A percentile compares a stretch with the other conserved stretches of the same genome.
These are phyloP conservation scores for Cynoglossus semilaevis DNA, from an alignment of 2,113 vertebrate species.

Conservation along the genomic window DNA sequence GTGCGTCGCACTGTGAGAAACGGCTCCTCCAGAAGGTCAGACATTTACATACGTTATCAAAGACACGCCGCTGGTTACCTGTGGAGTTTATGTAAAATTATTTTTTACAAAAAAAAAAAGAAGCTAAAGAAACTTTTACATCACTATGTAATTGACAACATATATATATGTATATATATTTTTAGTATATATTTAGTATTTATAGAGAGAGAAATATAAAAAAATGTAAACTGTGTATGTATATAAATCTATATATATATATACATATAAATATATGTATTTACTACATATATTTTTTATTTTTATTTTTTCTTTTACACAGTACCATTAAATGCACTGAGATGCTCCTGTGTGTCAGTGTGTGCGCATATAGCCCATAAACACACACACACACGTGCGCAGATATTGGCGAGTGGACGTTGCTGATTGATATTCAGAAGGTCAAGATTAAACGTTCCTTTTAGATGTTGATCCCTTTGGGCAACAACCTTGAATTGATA, in stretches of 20 bases:
- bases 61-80: slow-evolving; percentile 35
- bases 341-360: neutral
- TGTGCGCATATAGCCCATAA: neutral
- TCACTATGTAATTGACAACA: no score
- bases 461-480: slow-evolving; percentile 43
- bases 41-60: slow-evolving; percentile 50
- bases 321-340: neutral
- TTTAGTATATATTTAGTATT: no score
- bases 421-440: slow-evolving; percentile 38
- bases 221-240: no score
- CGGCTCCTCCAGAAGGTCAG: slow-evolving; percentile 36
- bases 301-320: neutral
- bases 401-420: neutral
- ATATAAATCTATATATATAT: no score
- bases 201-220: no score
- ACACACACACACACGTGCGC: neutral
- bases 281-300: no score
- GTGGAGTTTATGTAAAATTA: slow-evolving; percentile 23
- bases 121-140: no score
- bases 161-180: no score
- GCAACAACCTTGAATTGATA: slow-evolving; percentile 59
- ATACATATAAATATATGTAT: no score
- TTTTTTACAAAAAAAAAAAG: neutral
- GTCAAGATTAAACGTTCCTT: slow-evolving; percentile 58
- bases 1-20: slow-evolving; percentile 23